Evolutionary conservation across 92 coral and sea anemone genomes (phyloP).

Genomic region (Umimayanthus kanabou): DNA sequence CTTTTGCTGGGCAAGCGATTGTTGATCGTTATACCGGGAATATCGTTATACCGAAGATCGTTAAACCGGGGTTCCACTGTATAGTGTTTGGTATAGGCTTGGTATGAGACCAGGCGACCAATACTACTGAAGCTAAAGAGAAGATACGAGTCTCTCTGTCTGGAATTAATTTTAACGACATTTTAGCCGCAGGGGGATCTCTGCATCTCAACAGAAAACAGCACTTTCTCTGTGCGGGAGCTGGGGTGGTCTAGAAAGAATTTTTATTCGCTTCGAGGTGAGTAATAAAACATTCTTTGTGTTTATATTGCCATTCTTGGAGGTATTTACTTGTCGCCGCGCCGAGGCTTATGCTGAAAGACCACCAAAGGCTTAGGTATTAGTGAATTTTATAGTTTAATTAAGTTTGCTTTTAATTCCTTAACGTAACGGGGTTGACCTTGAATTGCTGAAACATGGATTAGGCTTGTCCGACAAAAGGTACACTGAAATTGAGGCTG

Average conservation of each 20-base stretch:
- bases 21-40: too few relatives aligned
- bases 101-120: not conserved
- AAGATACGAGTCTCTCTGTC: not conserved
- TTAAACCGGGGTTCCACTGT: too few relatives aligned
- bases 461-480: not conserved
- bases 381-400: too few relatives aligned
- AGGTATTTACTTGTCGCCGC: not conserved
- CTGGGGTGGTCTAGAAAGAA: not conserved
- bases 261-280: not conserved
- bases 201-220: not conserved
- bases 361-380: not conserved
- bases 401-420: not conserved
- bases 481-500: not conserved
- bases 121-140: not conserved
- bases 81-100: too few relatives aligned
- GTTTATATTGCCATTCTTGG: not conserved
- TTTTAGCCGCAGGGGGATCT: not conserved
- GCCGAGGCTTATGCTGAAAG: not conserved
- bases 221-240: not conserved
- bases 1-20: too few relatives aligned
- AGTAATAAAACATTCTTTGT: not conserved
- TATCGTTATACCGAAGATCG: too few relatives aligned
- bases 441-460: not conserved
- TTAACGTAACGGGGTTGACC: not conserved
- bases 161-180: not conserved